These are phyloP conservation scores for Lycocerus yunnanus DNA, from an alignment of 2,888 invertebrate genomes.

Conservation along the genomic window DNA sequence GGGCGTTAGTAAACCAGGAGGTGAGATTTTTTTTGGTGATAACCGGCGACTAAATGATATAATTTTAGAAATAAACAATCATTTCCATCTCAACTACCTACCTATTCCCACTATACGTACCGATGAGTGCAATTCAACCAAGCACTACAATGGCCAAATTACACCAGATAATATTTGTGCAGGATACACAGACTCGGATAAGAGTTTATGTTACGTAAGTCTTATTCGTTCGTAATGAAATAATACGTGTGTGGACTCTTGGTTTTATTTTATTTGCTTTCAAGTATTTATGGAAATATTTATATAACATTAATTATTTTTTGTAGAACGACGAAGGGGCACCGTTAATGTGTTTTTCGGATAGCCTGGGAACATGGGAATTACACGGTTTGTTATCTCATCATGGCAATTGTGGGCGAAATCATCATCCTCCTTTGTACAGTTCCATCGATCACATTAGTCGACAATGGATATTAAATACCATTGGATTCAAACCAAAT, in stretches of 20 bases:
- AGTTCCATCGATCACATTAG: slow-evolving; percentile 53
- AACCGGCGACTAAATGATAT: neutral
- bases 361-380: slow-evolving; percentile 60
- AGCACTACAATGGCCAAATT: slow-evolving; percentile 64
- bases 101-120: slow-evolving; percentile 61
- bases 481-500: slow-evolving; percentile 47
- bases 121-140: slow-evolving; percentile 64
- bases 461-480: slow-evolving; percentile 55
- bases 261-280: neutral
- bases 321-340: slow-evolving; percentile 69
- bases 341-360: slow-evolving; percentile 65
- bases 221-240: slow-evolving; percentile 1
- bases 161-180: slow-evolving; percentile 65
- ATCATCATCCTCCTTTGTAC: slow-evolving; percentile 63
- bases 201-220: slow-evolving; percentile 66
- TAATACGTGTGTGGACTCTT: neutral
- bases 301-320: neutral
- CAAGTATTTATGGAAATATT: neutral
- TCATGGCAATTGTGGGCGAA: slow-evolving; percentile 64
- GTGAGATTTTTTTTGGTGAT: slow-evolving; percentile 39
- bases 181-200: slow-evolving; percentile 60
- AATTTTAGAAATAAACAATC: slow-evolving; percentile 53
- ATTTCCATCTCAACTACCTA: slow-evolving; percentile 60
- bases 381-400: slow-evolving; percentile 65
- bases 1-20: slow-evolving; percentile 60